Evolutionary conservation across 1,140 invertebrate species (phyloP).

Genomic region (Cydia pomonella): DNA sequence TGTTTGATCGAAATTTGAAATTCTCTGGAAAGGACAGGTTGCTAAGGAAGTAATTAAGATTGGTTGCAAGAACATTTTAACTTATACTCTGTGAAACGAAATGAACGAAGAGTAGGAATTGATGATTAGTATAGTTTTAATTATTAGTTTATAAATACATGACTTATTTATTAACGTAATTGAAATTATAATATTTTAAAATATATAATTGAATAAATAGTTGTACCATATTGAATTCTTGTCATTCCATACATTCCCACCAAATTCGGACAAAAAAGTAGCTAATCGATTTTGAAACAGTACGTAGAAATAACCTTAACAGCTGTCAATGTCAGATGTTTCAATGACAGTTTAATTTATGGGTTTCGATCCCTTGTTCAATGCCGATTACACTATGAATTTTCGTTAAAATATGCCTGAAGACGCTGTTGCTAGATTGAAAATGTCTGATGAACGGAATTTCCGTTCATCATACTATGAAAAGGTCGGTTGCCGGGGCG

Average conservation of each 20-base stretch:
- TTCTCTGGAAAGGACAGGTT: background rate
- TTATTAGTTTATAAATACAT: background rate
- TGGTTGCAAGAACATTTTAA: background rate
- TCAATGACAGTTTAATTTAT: conserved; percentile 6
- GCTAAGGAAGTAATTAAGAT: background rate
- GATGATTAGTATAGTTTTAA: background rate
- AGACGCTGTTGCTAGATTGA: conserved; percentile 21
- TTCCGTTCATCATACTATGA: conserved; percentile 95
- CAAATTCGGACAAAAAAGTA: background rate
- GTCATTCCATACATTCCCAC: background rate
- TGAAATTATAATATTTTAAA: background rate
- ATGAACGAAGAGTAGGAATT: background rate
- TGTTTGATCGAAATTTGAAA: conserved; percentile 48
- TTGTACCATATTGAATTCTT: background rate
- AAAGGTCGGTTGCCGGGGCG: conserved; percentile 93
- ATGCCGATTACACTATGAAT: conserved; percentile 20
- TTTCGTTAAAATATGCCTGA: conserved; percentile 21
- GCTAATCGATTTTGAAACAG: background rate
- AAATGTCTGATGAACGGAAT: conserved; percentile 87
- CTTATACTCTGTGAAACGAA: background rate
- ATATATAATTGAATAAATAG: background rate
- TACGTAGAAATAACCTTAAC: conserved; percentile 5
- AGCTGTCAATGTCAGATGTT: conserved; percentile 24
- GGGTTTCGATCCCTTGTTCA: conserved; percentile 14
- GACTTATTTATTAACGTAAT: background rate